Conservation (phyloP, 1,140 invertebrate genomes). For the Manduca sexta region DNA sequence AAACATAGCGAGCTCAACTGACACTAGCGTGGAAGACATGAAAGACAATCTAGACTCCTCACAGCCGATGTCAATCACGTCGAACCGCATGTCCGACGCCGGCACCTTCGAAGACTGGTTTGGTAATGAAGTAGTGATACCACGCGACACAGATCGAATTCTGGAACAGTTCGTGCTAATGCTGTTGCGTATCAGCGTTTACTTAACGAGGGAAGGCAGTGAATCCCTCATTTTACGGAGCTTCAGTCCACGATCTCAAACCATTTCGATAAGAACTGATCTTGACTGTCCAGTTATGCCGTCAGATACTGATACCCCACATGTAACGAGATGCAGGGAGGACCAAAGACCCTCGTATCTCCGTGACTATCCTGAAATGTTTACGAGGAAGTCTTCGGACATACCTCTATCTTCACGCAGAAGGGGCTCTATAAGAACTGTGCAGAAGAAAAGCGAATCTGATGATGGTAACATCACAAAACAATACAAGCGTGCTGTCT, state of each 20-base stretch:
- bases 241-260: conserved; percentile 22
- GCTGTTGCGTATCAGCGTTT: conserved; percentile 45
- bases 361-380: conserved; percentile 55
- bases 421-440: conserved; percentile 12
- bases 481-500: neutral
- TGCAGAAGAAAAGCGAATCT: neutral
- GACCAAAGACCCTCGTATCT: conserved; percentile 42
- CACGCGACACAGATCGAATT: conserved; percentile 53
- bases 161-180: conserved; percentile 61
- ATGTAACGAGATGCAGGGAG: conserved; percentile 33
- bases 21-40: conserved; percentile 24
- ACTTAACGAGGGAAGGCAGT: conserved; percentile 33
- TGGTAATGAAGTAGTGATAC: conserved; percentile 43
- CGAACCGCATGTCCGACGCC: conserved; percentile 36
- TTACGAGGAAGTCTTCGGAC: conserved; percentile 47
- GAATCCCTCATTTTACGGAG: conserved; percentile 14
- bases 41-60: conserved; percentile 18
- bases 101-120: conserved; percentile 51
- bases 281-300: conserved; percentile 25
- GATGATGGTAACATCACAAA: conserved; percentile 6
- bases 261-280: conserved; percentile 14
- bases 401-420: conserved; percentile 17
- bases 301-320: conserved; percentile 37
- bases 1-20: conserved; percentile 5
- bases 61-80: conserved; percentile 22